phyloP scores from a whole-genome alignment of 2,888 invertebrate species.

The Leucophora obtusa region DNA sequence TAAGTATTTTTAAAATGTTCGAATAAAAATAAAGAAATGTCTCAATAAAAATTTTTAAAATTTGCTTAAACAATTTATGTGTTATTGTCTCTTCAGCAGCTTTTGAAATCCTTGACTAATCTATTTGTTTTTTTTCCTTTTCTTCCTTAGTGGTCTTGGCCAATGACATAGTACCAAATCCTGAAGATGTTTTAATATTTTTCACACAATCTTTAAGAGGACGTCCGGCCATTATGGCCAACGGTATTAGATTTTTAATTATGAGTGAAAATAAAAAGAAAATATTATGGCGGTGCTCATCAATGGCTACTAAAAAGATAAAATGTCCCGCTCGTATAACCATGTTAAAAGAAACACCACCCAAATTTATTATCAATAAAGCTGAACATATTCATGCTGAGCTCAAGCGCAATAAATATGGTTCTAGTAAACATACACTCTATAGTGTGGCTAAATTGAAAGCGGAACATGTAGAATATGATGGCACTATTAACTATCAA shows the following conservation, averaged over 20 bases:
- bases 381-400: slow-evolving; percentile 78
- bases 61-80: not conserved
- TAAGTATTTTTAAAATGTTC: not conserved
- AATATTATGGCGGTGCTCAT: slow-evolving; percentile 78
- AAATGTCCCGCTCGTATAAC: slow-evolving; percentile 78
- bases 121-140: slow-evolving; percentile 14
- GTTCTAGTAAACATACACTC: slow-evolving; percentile 70
- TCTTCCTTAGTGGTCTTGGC: slow-evolving; percentile 73
- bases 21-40: not conserved
- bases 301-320: slow-evolving; percentile 78
- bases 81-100: not conserved
- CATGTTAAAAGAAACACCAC: slow-evolving; percentile 78
- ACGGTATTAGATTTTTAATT: slow-evolving; percentile 78
- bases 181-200: slow-evolving; percentile 76
- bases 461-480: slow-evolving; percentile 58
- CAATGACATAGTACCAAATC: slow-evolving; percentile 76
- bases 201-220: slow-evolving; percentile 78
- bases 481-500: slow-evolving; percentile 68
- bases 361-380: slow-evolving; percentile 78
- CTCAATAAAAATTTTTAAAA: not conserved
- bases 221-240: slow-evolving; percentile 78
- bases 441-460: slow-evolving; percentile 29
- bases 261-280: slow-evolving; percentile 79
- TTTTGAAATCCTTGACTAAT: slow-evolving; percentile 42
- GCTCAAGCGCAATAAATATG: slow-evolving; percentile 77